These are phyloP conservation scores for Galeopsomyia nigrocyanea DNA, from an alignment of 2,888 invertebrate species.

Conservation along the genomic window DNA sequence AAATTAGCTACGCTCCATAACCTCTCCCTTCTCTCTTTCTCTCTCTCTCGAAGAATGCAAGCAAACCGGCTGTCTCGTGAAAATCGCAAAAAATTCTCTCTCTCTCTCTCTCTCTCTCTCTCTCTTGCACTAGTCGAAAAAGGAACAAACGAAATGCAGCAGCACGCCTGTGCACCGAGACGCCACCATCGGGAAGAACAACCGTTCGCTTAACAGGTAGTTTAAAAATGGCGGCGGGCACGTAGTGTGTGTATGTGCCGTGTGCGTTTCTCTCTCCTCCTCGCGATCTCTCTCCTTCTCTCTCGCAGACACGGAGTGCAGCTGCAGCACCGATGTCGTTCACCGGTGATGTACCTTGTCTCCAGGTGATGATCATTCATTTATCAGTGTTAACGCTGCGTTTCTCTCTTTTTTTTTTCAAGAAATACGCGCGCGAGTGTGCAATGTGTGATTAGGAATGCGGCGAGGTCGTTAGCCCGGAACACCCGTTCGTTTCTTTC, in stretches of 20 bases:
- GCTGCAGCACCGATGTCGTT: too few species aligned
- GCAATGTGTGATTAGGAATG: too few species aligned
- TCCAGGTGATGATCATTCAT: background rate
- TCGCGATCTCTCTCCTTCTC: conserved; percentile 40
- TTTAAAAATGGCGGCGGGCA: conserved; percentile 67
- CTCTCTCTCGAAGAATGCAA: too few species aligned
- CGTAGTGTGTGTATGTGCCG: conserved; percentile 51
- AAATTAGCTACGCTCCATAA: too few species aligned
- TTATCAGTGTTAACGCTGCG: background rate
- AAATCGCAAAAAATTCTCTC: too few species aligned
- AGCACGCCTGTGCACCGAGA: conserved; percentile 8
- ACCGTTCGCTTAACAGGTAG: conserved; percentile 60
- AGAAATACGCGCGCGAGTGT: background rate
- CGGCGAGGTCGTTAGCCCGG: too few species aligned
- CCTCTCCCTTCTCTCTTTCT: too few species aligned
- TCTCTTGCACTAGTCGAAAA: background rate
- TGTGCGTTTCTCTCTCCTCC: conserved; percentile 43
- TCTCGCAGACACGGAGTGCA: too few species aligned
- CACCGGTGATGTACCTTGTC: too few species aligned
- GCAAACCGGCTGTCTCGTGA: too few species aligned
- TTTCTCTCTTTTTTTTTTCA: too few species aligned
- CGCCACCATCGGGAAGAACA: conserved; percentile 33
- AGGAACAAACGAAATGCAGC: background rate
- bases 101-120: background rate
- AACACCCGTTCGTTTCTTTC: too few species aligned